Conservation (phyloP, 1,140 invertebrate genomes). For the Charaxes varanes region DNA sequence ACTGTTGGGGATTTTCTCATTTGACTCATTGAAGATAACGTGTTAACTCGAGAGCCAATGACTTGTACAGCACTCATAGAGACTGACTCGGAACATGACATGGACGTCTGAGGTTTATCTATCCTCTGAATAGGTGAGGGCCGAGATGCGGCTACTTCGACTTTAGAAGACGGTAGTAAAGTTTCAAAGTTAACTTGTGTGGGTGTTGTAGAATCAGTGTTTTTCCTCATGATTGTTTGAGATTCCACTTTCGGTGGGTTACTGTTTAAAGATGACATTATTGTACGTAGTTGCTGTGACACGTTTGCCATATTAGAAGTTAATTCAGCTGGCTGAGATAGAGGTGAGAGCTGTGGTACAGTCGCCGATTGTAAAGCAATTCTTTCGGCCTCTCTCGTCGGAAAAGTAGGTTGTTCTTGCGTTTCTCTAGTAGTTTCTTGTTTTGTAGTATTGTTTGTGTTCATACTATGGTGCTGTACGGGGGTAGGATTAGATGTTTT, state of each 20-base stretch:
- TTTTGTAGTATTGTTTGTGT: constrained; percentile 32
- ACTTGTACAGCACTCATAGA: constrained; percentile 56
- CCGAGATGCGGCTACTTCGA: constrained; percentile 56
- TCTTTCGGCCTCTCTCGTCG: constrained; percentile 49
- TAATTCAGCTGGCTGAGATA: constrained; percentile 81
- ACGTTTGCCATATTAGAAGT: constrained; percentile 82
- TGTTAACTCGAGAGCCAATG: constrained; percentile 54
- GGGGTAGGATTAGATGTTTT: constrained; percentile 24
- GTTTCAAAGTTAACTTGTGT: constrained; percentile 73
- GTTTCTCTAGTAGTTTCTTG: constrained; percentile 49
- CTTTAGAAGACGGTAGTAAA: constrained; percentile 68
- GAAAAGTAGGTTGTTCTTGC: constrained; percentile 38
- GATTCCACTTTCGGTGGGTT: constrained; percentile 61
- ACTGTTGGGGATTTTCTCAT: constrained; percentile 56
- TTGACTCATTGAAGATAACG: constrained; percentile 54
- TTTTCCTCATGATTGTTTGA: constrained; percentile 57
- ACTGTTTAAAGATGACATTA: constrained; percentile 76
- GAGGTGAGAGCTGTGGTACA: constrained; percentile 79
- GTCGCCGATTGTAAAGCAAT: constrained; percentile 64
- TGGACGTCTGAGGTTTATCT: constrained; percentile 43
- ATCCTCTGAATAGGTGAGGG: constrained; percentile 60
- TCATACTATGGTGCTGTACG: constrained; percentile 32
- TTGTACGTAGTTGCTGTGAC: constrained; percentile 79
- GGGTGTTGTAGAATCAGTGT: constrained; percentile 54
- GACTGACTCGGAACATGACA: constrained; percentile 37